A percentile compares a stretch with the other conserved stretches of the same genome.
These are phyloP conservation scores for Selene dorsalis DNA, from an alignment of 2,797 vertebrate species.

Conservation along the genomic window DNA sequence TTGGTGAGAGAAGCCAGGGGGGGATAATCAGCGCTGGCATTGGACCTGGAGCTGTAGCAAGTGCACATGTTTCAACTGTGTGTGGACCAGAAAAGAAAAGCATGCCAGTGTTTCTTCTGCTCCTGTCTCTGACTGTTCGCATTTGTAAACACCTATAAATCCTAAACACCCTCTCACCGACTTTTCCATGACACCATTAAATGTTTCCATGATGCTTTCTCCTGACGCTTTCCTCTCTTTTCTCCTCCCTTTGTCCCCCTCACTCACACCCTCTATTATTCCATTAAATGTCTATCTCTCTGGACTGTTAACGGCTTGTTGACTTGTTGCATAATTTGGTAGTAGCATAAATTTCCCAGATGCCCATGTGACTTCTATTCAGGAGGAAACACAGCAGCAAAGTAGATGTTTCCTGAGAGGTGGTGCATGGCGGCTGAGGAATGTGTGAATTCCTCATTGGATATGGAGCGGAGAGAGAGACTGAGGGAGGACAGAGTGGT, in stretches of 20 bases:
- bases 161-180: conserved; percentile 29
- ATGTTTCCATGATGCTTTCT: conserved; percentile 48
- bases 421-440: conserved; percentile 60
- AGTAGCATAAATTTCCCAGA: conserved; percentile 39
- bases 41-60: conserved; percentile 18
- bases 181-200: conserved; percentile 75
- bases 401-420: conserved; percentile 70
- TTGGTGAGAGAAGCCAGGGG: conserved; percentile 49
- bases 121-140: conserved; percentile 19
- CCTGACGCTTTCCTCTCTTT: background rate
- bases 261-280: conserved; percentile 8
- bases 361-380: conserved; percentile 36
- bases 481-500: conserved; percentile 10
- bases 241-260: background rate
- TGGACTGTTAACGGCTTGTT: conserved; percentile 9
- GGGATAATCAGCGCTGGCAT: conserved; percentile 63
- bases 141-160: conserved; percentile 40
- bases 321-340: conserved; percentile 45
- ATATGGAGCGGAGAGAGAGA: conserved; percentile 47
- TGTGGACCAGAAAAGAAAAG: conserved; percentile 27
- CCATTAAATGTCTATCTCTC: conserved; percentile 25
- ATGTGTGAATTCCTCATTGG: conserved; percentile 69
- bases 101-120: conserved; percentile 36
- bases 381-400: conserved; percentile 35
- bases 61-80: conserved; percentile 37